Conservation (phyloP, 2,888 invertebrate genomes). For the Alloscopus bannaensis region DNA sequence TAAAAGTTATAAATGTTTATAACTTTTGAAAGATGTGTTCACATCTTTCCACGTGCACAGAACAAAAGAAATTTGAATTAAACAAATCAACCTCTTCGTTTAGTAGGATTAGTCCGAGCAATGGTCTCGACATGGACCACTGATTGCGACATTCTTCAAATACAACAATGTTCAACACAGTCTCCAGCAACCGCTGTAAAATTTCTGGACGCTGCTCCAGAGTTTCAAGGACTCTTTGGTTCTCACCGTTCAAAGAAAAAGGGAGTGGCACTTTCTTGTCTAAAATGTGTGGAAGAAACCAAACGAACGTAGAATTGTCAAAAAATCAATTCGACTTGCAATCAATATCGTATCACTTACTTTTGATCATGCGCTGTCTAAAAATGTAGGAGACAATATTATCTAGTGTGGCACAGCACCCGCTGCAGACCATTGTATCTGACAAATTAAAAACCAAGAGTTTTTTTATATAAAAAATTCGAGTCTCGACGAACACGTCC, state of each 20-base stretch:
- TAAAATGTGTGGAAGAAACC: no score
- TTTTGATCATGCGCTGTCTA: conserved; percentile 94
- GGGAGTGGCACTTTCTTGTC: conserved; percentile 69
- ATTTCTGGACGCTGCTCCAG: conserved; percentile 96
- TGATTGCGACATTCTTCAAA: conserved; percentile 99
- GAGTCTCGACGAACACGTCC: not conserved
- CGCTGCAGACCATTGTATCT: conserved; percentile 99
- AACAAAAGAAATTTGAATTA: not conserved
- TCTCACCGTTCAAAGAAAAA: conserved; percentile 65
- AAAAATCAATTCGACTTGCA: not conserved
- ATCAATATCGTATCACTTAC: conserved; percentile 77
- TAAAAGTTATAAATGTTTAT: no score
- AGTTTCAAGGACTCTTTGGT: conserved; percentile 83
- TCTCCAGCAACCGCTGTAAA: conserved; percentile 94
- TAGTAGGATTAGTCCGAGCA: conserved; percentile 95
- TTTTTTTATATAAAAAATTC: conserved; percentile 17
- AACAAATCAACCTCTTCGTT: conserved; percentile 86
- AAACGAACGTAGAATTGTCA: not conserved
- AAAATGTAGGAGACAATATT: conserved; percentile 98
- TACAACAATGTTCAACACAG: conserved; percentile 96
- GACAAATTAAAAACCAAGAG: conserved; percentile 76
- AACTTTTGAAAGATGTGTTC: no score
- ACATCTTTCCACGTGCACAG: no score
- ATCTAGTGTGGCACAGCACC: conserved; percentile 98
- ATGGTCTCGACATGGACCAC: conserved; percentile 99